Conservation (phyloP, 2,113 vertebrate genomes). For the Pterocles burchelli region DNA sequence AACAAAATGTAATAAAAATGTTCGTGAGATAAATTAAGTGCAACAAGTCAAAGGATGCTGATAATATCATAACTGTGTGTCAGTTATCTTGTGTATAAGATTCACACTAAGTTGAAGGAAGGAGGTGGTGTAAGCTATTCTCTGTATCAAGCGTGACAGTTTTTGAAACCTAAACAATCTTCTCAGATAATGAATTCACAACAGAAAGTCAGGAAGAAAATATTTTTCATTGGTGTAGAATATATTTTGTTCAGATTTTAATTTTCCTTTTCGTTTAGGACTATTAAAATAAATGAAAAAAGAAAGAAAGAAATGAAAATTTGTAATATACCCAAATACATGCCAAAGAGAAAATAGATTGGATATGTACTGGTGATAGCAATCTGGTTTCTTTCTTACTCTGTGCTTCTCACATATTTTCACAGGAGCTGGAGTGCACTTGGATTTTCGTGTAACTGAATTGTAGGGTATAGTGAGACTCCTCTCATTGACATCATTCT, state of each 20-base stretch:
- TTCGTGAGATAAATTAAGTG: conserved; percentile 43
- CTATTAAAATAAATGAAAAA: background rate
- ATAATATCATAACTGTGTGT: conserved; percentile 8
- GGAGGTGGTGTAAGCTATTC: background rate
- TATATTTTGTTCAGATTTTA: conserved; percentile 41
- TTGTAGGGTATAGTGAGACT: background rate
- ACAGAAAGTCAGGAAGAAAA: conserved; percentile 35
- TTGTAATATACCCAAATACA: background rate
- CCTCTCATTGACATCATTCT: background rate
- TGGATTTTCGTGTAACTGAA: background rate
- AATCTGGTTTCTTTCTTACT: background rate
- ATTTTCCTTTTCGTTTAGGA: conserved; percentile 61
- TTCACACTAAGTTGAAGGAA: conserved; percentile 16
- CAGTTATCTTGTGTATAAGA: background rate
- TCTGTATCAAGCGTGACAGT: background rate
- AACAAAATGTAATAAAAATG: conserved; percentile 29
- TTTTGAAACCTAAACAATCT: conserved; percentile 44
- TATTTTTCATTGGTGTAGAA: conserved; percentile 28
- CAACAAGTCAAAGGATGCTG: conserved; percentile 33
- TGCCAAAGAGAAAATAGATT: background rate
- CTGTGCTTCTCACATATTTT: background rate
- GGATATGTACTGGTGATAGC: background rate
- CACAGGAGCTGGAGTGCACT: background rate
- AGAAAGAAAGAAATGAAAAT: no score
- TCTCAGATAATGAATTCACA: conserved; percentile 61